Evolutionary conservation across 2,113 vertebrate genomes (phyloP), one percentile per base, ranked within the genome.

Genomic region (Sakesphorus luctuosus): DNA sequence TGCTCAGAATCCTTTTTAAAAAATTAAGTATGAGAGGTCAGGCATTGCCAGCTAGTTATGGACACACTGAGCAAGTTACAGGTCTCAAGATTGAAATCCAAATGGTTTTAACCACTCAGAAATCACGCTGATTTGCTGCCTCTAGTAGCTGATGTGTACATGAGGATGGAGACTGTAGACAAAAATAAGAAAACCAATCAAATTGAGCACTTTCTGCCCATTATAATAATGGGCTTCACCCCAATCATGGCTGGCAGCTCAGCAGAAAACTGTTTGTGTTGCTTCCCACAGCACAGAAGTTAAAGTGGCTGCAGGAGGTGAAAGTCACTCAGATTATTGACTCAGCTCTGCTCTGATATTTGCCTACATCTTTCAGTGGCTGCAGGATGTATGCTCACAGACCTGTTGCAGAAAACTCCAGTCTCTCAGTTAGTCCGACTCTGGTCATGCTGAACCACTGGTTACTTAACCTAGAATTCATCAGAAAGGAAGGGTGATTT

Each of bases 181-280:
- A 55, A 87, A 95, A 66, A 56, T 31, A 81, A 49, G 36, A 16
- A 77, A 88, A 24, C 17, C 11, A 24, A 56, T 21, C 28, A 55
- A 62, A 55, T 33, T 21, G 18, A 75, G 59, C 16, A 12, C 11
- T 68, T 80, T 49, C 62, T 75, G 53, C 29, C 43, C 53, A 7
- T 75, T 65, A 21, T 5, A 78, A 61, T 40, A 44, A 31, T 5
- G 35, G 18, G 2, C 40, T 84, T 75, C 69, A 65, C 13, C 8
- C 10, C 10, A 40, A 47, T 10, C 0, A 0, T 25, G 36, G 18
- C 23, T 62, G 65, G 47, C 36, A 75, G 18, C 33, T 87, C 2
- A 1, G 38, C 56, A 76, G 71, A 82, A 83, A 73, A 11, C 11
- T 71, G 1, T 33, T 89, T 82, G 20, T 77, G 55, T 11, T 71